Conservation (phyloP, 2,888 invertebrate genomes). For the Zhuqinia jingwanae region DNA sequence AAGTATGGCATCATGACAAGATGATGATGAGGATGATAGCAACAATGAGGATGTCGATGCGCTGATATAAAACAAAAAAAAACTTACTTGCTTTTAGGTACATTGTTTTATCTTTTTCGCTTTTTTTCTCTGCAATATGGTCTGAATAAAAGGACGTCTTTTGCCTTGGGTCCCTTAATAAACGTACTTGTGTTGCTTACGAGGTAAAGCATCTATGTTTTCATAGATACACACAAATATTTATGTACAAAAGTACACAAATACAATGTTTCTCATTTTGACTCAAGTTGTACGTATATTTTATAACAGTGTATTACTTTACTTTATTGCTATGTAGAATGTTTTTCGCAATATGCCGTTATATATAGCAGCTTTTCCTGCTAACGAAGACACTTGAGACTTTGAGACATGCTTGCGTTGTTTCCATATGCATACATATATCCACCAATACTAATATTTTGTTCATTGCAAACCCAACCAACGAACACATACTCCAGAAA, state of each 20-base stretch:
- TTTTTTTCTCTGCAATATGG: neutral
- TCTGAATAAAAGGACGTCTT: neutral
- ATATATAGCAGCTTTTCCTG: neutral
- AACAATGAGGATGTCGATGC: neutral
- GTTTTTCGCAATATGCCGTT: neutral
- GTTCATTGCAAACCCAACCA: neutral
- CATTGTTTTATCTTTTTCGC: too few species aligned
- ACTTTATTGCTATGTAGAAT: conserved; percentile 12
- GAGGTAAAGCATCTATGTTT: too few species aligned
- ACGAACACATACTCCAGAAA: neutral
- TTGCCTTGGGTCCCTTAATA: conserved; percentile 1
- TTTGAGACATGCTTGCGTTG: neutral
- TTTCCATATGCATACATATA: neutral
- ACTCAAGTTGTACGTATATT: neutral
- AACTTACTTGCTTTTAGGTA: neutral
- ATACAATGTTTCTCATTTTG: neutral
- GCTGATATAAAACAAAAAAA: neutral
- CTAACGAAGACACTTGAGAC: neutral
- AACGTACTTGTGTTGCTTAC: too few species aligned
- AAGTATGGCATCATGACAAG: neutral
- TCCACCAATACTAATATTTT: neutral
- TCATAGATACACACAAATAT: too few species aligned
- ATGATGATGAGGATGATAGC: neutral
- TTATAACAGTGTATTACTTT: conserved; percentile 4
- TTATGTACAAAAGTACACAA: neutral